Percentiles rank a stretch among this genome's conserved stretches.
Evolutionary conservation across 2,888 invertebrate species (phyloP).

Genomic region (Bombyx huttoni): DNA sequence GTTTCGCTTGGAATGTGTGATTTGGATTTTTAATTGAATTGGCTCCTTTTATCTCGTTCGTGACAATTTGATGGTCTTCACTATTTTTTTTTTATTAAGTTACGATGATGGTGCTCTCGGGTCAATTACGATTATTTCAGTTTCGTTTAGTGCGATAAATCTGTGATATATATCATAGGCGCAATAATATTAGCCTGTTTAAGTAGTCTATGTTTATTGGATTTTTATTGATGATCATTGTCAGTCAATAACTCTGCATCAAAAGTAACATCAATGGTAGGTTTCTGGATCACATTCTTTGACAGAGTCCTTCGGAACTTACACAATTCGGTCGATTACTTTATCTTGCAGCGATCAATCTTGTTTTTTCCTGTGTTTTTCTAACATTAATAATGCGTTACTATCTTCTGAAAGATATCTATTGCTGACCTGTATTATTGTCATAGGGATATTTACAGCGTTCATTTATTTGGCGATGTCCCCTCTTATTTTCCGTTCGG

Average conservation of each 20-base stretch:
- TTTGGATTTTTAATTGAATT: conserved; percentile 69
- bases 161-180: too few relatives aligned
- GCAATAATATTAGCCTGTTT: too few relatives aligned
- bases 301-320: conserved; percentile 21
- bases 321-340: conserved; percentile 38
- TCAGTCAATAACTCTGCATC: not conserved
- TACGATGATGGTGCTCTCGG: too few relatives aligned
- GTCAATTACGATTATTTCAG: too few relatives aligned
- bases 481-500: conserved; percentile 72
- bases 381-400: conserved; percentile 62
- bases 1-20: conserved; percentile 63
- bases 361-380: conserved; percentile 64
- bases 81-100: not conserved
- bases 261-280: not conserved
- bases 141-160: too few relatives aligned
- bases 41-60: conserved; percentile 26
- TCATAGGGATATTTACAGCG: conserved; percentile 69
- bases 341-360: conserved; percentile 49
- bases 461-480: conserved; percentile 67
- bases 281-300: not conserved
- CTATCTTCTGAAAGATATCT: conserved; percentile 63
- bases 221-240: not conserved
- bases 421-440: conserved; percentile 73
- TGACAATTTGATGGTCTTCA: conserved; percentile 9
- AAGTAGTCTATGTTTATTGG: not conserved